phyloP scores from a whole-genome alignment of 2,113 vertebrate species.

The Erythrocercus mccallii region DNA sequence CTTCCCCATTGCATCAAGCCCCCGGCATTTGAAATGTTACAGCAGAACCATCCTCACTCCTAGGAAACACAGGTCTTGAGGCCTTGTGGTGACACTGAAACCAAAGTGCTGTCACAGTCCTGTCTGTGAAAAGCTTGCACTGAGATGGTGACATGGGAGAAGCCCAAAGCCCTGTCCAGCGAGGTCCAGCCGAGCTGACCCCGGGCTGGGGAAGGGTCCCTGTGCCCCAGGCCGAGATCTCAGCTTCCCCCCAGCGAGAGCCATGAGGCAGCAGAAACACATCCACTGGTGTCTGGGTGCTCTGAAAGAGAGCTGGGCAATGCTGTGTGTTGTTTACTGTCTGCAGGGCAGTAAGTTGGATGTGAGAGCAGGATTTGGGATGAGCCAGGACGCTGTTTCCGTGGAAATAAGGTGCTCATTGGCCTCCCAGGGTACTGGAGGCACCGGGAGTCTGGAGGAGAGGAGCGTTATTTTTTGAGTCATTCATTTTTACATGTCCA shows the following conservation, averaged over 20 bases:
- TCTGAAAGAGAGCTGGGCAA: neutral
- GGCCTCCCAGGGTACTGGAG: neutral
- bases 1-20: neutral
- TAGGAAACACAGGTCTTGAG: neutral
- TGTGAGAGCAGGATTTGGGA: neutral
- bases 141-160: neutral
- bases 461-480: neutral
- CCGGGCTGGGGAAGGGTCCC: neutral
- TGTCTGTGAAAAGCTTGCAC: rapidly evolving
- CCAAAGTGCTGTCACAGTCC: neutral
- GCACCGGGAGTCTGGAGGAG: neutral
- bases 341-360: neutral
- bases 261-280: neutral
- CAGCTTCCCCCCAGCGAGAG: rapidly evolving
- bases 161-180: neutral
- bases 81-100: neutral
- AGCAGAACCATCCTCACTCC: neutral
- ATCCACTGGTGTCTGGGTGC: neutral
- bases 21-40: rapidly evolving
- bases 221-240: neutral
- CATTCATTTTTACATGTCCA: neutral
- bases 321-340: neutral
- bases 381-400: neutral
- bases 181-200: neutral
- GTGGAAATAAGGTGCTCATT: neutral